phyloP scores from a whole-genome alignment of 1,140 invertebrate species.

The Dinoponera quadriceps region DNA sequence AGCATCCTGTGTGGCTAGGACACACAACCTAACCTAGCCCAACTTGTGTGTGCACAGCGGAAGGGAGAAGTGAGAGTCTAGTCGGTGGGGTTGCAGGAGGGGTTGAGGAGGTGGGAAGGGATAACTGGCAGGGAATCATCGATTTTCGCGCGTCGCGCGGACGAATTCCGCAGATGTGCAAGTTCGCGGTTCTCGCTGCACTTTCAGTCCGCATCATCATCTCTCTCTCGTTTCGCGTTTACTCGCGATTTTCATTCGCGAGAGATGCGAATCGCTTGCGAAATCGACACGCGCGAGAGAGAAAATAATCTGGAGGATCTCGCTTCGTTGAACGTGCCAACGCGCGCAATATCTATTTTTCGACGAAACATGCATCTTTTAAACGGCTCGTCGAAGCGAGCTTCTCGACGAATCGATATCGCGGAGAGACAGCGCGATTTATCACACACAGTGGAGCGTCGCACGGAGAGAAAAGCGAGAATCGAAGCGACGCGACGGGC shows the following conservation, averaged over 20 bases:
- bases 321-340: too few relatives aligned
- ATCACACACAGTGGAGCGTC: not conserved
- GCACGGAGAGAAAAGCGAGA: not conserved
- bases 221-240: constrained; percentile 52
- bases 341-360: too few relatives aligned
- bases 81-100: not conserved
- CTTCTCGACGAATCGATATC: not conserved
- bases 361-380: too few relatives aligned
- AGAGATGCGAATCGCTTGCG: not conserved
- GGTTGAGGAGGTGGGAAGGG: not conserved
- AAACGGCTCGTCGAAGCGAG: too few relatives aligned
- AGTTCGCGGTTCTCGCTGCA: constrained; percentile 43
- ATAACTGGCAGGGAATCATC: constrained; percentile 60
- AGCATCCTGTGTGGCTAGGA: constrained; percentile 4
- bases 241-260: constrained; percentile 17
- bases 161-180: constrained; percentile 49
- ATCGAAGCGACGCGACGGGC: not conserved
- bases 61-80: constrained; percentile 33
- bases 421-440: not conserved
- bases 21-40: constrained; percentile 64
- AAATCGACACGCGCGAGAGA: not conserved
- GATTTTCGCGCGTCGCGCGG: constrained; percentile 69
- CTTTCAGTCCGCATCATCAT: constrained; percentile 42
- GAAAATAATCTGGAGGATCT: not conserved
- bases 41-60: constrained; percentile 34